Evolutionary conservation across 2,113 vertebrate genomes (phyloP).

Genomic region (Rhinoptilus africanus): DNA sequence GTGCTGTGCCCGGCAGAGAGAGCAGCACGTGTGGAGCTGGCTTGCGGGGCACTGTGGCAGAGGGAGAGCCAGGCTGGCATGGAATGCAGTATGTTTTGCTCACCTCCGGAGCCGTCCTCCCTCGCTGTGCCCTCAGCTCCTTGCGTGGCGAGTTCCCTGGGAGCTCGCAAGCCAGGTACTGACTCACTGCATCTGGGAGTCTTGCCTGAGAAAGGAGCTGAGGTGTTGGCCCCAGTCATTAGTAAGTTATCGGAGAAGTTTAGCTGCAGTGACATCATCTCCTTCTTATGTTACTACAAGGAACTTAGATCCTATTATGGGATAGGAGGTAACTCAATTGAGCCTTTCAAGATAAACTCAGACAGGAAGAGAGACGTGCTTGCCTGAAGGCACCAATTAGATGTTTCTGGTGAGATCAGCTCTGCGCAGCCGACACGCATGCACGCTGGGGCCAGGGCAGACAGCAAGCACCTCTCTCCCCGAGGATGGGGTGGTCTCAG

Average conservation of each 20-base stretch:
- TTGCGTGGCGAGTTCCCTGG: rapidly evolving
- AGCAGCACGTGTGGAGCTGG: not conserved
- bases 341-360: constrained; percentile 68
- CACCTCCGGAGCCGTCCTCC: rapidly evolving
- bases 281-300: constrained; percentile 59
- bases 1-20: not conserved
- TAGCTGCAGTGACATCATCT: constrained; percentile 60
- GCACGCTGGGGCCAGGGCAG: not conserved
- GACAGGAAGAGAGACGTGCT: constrained; percentile 54
- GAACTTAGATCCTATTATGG: constrained; percentile 49
- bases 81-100: not conserved
- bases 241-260: constrained; percentile 7
- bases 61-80: not conserved
- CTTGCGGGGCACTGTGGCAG: not conserved
- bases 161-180: not conserved
- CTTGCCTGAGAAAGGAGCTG: constrained; percentile 16
- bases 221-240: constrained; percentile 33
- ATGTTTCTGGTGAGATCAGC: constrained; percentile 59
- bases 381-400: constrained; percentile 59
- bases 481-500: not conserved
- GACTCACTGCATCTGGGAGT: not conserved
- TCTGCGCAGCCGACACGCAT: not conserved
- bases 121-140: not conserved
- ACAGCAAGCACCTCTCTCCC: not conserved
- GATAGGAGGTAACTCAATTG: constrained; percentile 47